These are phyloP conservation scores for Coecobrya sp. DNA, from an alignment of 2,888 invertebrate species.

Conservation along the genomic window DNA sequence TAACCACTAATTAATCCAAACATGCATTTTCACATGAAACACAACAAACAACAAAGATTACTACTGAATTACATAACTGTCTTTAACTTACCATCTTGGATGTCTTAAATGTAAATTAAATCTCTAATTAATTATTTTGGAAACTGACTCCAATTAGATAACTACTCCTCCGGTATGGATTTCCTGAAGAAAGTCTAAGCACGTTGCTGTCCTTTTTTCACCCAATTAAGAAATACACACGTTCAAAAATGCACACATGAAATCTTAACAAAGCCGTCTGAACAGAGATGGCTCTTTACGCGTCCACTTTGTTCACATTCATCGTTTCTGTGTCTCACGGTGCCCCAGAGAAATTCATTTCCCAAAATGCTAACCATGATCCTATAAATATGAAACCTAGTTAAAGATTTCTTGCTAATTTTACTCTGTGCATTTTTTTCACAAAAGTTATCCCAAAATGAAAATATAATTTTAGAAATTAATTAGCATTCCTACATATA, in stretches of 20 bases:
- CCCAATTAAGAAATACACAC: background rate
- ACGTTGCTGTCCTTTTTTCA: conserved; percentile 7
- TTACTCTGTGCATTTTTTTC: too few relatives aligned
- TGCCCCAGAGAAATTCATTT: too few relatives aligned
- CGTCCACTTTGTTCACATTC: conserved; percentile 2
- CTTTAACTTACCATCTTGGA: conserved; percentile 31
- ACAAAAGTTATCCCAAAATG: too few relatives aligned
- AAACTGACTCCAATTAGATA: background rate
- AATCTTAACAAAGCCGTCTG: background rate
- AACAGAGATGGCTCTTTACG: conserved; percentile 36
- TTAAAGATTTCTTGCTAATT: too few relatives aligned
- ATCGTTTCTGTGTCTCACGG: background rate
- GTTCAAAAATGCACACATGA: background rate
- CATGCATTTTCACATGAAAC: background rate
- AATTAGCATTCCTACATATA: too few relatives aligned
- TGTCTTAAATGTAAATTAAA: background rate
- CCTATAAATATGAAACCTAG: too few relatives aligned
- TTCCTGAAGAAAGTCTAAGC: background rate
- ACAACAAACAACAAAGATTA: background rate
- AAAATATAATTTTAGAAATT: too few relatives aligned
- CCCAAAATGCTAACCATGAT: background rate
- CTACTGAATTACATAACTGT: too few relatives aligned
- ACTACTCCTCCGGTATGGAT: background rate
- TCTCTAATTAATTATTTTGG: background rate
- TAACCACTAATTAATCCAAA: background rate